Conservation (phyloP, 2,797 vertebrate species). For the Hoplostethus mediterraneus region DNA sequence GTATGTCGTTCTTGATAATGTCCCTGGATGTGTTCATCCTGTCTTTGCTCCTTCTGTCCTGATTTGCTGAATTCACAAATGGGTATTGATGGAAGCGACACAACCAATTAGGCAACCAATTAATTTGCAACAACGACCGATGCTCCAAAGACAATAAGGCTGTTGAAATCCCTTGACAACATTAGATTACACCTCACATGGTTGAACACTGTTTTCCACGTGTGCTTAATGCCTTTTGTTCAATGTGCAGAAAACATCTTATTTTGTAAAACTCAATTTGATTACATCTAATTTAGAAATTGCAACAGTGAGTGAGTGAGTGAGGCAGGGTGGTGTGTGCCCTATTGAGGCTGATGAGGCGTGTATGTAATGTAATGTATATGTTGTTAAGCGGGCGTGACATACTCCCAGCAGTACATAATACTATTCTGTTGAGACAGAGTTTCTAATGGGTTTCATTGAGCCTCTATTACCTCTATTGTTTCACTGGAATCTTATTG, state of each 20-base stretch:
- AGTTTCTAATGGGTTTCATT: slow-evolving; percentile 14
- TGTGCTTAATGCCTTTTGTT: background rate
- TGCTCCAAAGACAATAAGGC: slow-evolving; percentile 45
- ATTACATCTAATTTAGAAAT: background rate
- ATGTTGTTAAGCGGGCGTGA: slow-evolving; percentile 3
- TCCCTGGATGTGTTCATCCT: background rate
- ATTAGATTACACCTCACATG: slow-evolving; percentile 34
- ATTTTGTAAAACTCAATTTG: background rate
- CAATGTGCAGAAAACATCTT: slow-evolving; percentile 15
- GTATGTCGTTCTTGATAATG: slow-evolving; percentile 57
- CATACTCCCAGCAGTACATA: background rate
- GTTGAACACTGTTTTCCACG: slow-evolving; percentile 34
- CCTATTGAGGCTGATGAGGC: slow-evolving; percentile 7
- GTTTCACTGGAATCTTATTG: slow-evolving; percentile 18
- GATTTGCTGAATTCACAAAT: slow-evolving; percentile 10
- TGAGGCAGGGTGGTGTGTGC: background rate
- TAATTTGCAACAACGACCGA: background rate
- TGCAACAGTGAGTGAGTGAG: background rate
- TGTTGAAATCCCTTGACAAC: slow-evolving; percentile 23
- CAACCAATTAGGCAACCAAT: slow-evolving; percentile 9
- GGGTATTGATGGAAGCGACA: slow-evolving; percentile 16
- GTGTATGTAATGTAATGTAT: background rate
- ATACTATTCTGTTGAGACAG: slow-evolving; percentile 12
- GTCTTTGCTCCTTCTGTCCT: background rate
- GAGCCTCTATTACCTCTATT: slow-evolving; percentile 9